Percentiles rank a stretch among this genome's conserved stretches.
Conservation (phyloP, 2,797 vertebrate species). For the Onychomys leucogaster region DNA sequence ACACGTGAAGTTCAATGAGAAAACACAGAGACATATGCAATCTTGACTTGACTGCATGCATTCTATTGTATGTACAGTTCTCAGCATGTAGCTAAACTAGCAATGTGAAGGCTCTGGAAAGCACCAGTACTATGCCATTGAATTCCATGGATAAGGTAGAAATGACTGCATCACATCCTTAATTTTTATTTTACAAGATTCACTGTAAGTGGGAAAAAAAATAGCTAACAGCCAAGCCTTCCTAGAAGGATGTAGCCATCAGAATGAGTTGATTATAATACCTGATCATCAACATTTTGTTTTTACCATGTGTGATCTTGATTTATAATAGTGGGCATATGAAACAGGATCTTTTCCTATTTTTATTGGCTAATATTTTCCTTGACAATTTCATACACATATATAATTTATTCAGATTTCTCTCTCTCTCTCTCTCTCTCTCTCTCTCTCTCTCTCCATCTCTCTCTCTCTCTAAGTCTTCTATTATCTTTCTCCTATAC, state of each 20-base stretch:
- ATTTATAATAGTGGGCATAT: background rate
- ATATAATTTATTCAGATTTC: background rate
- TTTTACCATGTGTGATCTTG: background rate
- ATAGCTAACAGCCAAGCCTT: background rate
- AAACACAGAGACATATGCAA: background rate
- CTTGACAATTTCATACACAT: background rate
- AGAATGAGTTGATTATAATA: background rate
- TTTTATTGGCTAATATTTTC: background rate
- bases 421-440: too few relatives aligned
- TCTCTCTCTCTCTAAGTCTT: too few relatives aligned
- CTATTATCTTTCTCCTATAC: background rate
- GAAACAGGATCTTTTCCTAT: background rate
- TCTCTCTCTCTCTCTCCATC: too few relatives aligned
- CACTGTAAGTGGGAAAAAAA: background rate
- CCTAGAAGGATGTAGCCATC: background rate
- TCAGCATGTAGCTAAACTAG: background rate
- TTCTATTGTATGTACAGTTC: slow-evolving; percentile 53
- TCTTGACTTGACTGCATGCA: slow-evolving; percentile 31
- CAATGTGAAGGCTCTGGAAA: background rate
- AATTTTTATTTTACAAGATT: background rate
- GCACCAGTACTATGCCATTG: background rate
- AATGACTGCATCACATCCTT: background rate
- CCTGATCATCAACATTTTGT: background rate
- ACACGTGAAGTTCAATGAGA: slow-evolving; percentile 48
- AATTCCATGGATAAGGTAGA: background rate